A percentile compares a stretch with the other conserved stretches of the same genome.
Conservation (phyloP, 2,888 invertebrate genomes). For the Agonum fuliginosum region DNA sequence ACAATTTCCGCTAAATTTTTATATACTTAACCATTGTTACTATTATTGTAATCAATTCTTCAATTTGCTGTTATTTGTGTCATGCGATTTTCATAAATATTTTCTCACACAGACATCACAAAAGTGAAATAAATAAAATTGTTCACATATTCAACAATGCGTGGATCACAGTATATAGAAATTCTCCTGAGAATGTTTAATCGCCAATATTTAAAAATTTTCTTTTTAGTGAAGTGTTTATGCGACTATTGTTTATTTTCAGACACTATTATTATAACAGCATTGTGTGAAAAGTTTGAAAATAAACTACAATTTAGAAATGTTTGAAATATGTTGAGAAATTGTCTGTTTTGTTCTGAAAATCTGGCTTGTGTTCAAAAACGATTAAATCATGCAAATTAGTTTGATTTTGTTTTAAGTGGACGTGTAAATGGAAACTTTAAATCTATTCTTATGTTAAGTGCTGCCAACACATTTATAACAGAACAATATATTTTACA, state of each 20-base stretch:
- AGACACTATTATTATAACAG: constrained; percentile 27
- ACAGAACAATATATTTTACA: constrained; percentile 31
- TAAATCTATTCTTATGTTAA: constrained; percentile 29
- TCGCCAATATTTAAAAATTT: constrained; percentile 9
- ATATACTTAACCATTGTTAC: no score
- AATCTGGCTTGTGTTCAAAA: constrained; percentile 38
- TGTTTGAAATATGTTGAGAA: constrained; percentile 36
- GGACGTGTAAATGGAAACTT: constrained; percentile 35
- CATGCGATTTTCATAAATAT: no score
- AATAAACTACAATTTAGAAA: constrained; percentile 31
- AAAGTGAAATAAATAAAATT: neutral
- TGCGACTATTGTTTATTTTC: constrained; percentile 7
- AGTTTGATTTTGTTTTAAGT: constrained; percentile 44
- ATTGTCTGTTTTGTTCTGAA: constrained; percentile 26
- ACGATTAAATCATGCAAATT: constrained; percentile 42
- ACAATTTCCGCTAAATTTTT: no score
- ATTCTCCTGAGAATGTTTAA: neutral
- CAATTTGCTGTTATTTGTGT: no score
- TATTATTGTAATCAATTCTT: no score
- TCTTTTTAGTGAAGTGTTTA: constrained; percentile 36
- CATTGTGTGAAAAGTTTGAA: constrained; percentile 31
- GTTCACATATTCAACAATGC: constrained; percentile 11
- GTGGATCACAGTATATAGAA: neutral
- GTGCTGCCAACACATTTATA: constrained; percentile 34
- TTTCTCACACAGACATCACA: no score